Conservation (phyloP, 2,113 vertebrate genomes). For the Uropsilus gracilis region DNA sequence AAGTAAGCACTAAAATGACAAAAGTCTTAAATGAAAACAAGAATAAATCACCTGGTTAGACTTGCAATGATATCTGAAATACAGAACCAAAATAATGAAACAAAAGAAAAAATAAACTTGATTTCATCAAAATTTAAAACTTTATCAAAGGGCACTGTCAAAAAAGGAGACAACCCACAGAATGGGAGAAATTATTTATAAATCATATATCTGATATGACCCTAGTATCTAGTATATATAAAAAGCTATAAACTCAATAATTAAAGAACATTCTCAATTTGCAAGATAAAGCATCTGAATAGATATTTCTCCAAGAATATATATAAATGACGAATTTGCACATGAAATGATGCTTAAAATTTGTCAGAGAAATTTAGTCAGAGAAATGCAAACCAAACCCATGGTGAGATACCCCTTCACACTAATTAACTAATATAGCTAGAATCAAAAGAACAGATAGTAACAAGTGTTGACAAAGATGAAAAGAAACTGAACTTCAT, state of each 20-base stretch:
- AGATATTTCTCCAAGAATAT: not conserved
- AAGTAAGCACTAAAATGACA: not conserved
- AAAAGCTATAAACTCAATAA: not conserved
- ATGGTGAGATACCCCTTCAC: no score
- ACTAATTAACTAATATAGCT: not conserved
- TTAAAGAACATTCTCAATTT: not conserved
- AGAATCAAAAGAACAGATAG: not conserved
- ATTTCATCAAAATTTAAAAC: conserved; percentile 20
- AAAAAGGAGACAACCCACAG: not conserved
- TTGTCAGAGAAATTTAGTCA: no score
- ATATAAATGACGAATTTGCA: not conserved
- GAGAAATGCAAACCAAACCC: not conserved
- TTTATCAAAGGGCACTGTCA: not conserved
- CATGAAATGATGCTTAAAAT: not conserved
- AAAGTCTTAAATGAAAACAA: conserved; percentile 36
- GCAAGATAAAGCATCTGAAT: not conserved
- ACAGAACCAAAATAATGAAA: not conserved
- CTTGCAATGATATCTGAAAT: conserved; percentile 8
- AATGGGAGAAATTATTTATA: not conserved
- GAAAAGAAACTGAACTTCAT: not conserved
- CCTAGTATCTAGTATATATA: not conserved
- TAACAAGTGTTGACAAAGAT: not conserved
- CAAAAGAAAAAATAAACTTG: not conserved
- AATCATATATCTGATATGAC: not conserved
- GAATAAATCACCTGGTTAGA: not conserved